Base-by-base conservation (phyloP, 2,113 vertebrate genomes). In the Cynopterus brachyotis region DNA sequence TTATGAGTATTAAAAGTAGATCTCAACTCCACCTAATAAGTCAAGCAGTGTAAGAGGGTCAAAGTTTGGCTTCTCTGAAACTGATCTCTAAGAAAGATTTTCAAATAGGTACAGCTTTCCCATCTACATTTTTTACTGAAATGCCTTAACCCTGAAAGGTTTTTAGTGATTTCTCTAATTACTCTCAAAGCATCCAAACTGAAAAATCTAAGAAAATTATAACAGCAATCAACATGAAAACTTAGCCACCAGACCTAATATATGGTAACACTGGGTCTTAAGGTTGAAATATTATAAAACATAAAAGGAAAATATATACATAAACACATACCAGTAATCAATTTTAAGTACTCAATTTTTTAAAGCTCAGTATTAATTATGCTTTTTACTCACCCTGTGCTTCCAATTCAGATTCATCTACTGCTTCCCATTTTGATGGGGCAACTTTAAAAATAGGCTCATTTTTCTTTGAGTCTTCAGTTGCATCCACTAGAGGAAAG, bases 401-500 rank as follows among this genome's bases (percentile, higher is more conserved):
- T 98, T 99, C 98, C 86, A 99, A 98, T 97, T 99, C 99, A 0
- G 99, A 96, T 97, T 99, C 99, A 96, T 99, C 99, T 94, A 99
- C 99, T 66, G 99, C 99, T 98, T 99, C 99, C 99, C 99, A 99
- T 96, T 99, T 99, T 0, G 99, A 99, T 30, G 99, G 99, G 1
- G 99, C 99, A 92, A 99, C 99, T 98, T 99, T 99, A 98, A 99
- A 99, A 94, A 99, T 99, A 1, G 99, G 98, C 79, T 99, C 99
- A 96, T 99, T 99, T 96, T 99, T 99, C 95, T 99, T 99, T 3
- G 99, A 97, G 22, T 99, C 99, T 92, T 99, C 98, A 94, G 98
- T 66, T 0, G 98, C 91, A 98, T 99, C 99, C 98, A 99, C 99
- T 99, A 82, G 53, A 57, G 86, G 28, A 97, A 97, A 94, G 8